Evolutionary conservation across 1,140 invertebrate species (phyloP).

Genomic region (Brachionus sp.): DNA sequence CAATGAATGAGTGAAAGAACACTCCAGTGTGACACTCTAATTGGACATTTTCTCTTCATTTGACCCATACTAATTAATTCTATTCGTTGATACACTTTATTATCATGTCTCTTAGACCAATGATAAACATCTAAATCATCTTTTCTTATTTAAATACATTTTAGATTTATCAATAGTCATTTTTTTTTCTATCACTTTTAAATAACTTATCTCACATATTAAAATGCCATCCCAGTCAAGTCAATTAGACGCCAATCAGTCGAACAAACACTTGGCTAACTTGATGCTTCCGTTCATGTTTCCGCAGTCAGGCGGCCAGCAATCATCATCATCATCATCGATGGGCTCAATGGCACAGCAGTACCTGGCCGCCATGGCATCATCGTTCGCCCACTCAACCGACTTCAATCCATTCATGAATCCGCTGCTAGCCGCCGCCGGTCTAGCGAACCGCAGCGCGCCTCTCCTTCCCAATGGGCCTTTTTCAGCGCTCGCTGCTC

Average conservation of each 20-base stretch:
- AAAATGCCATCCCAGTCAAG: slow-evolving; percentile 26
- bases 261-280: not conserved
- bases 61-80: not conserved
- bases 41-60: not conserved
- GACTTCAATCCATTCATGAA: not conserved
- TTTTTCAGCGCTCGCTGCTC: not conserved
- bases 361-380: slow-evolving; percentile 6
- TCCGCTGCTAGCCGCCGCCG: not conserved
- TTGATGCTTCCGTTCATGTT: slow-evolving; percentile 15
- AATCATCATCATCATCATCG: not conserved
- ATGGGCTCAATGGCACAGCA: not conserved
- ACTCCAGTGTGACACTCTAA: not conserved
- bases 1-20: too few species aligned
- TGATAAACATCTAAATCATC: not conserved
- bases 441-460: not conserved
- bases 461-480: not conserved
- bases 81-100: not conserved
- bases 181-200: not conserved
- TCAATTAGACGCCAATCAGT: not conserved
- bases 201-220: not conserved
- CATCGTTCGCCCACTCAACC: not conserved
- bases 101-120: not conserved
- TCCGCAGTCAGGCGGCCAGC: not conserved
- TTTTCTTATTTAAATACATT: not conserved
- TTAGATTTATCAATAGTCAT: not conserved